Base-by-base conservation (phyloP, 2,113 vertebrate species). In the Crotalus helleri region DNA sequence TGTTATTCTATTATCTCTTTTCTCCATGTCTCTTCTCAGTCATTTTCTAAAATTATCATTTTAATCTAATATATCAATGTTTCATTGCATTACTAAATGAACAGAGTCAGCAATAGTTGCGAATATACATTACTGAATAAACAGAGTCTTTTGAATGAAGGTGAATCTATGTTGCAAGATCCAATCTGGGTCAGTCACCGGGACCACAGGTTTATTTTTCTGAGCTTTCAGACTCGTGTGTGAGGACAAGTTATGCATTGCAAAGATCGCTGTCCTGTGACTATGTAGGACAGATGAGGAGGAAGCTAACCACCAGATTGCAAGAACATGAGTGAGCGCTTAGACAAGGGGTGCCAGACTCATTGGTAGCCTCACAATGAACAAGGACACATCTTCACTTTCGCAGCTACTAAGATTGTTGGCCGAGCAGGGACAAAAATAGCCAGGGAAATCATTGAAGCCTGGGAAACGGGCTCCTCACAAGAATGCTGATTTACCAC, bases 191-290 rank as follows among this genome's bases (percentile, higher is more conserved):
- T 69, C 12, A 9, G 61, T n/a, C 10, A 2, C 61, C 29, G 0
- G 29, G 61, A n/a, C 61, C 29, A 64, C 29, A 64, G 4, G 1
- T 64, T 64, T 64, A n/a, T n/a, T 64, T 11, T 64, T 64, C 61
- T 11, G 1, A n/a, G 11, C 11, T 64, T 13, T 64, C 1, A 3
- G 29, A 5, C 61, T 64, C 29, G 0, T 5, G 29, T 64, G 13
- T 3, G 26, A n/a, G 61, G 61, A 64, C 26, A 64, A 64, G n/a
- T n/a, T 1, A 26, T 5, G 26, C 26, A 64, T 13, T n/a, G 26
- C 26, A n/a, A 64, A 64, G 61, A 1, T 64, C 1, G 0, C 29
- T n/a, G 5, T 1, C 61, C 4, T 0, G 11, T 64, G 61, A n/a
- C 4, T n/a, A 15, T 15, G 12, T 69, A 15, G 61, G 29, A n/a